Conservation (phyloP, 2,113 vertebrate species). For the Salvelinus sp. region DNA sequence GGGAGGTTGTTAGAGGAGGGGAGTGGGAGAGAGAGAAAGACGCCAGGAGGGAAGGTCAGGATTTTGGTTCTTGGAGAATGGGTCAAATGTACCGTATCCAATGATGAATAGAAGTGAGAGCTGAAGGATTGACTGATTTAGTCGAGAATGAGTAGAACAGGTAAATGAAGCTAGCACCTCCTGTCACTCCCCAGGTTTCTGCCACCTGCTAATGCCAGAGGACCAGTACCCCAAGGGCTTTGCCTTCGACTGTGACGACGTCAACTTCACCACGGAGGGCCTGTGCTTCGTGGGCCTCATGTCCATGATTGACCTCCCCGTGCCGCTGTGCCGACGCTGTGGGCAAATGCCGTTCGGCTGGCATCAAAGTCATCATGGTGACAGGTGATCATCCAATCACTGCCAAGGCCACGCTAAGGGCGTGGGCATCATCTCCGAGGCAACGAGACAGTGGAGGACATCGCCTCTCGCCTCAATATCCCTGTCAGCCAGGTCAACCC, state of each 20-base stretch:
- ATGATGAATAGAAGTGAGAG: too few relatives aligned
- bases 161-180: neutral
- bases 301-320: slow-evolving; percentile 90
- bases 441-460: slow-evolving; percentile 92
- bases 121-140: neutral
- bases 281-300: slow-evolving; percentile 93
- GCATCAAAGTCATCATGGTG: slow-evolving; percentile 97
- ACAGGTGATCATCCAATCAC: slow-evolving; percentile 94
- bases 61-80: too few relatives aligned
- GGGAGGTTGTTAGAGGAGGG: neutral
- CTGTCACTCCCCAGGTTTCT: slow-evolving; percentile 79
- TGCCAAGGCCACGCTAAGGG: slow-evolving; percentile 92
- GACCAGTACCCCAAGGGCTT: slow-evolving; percentile 84
- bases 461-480: slow-evolving; percentile 86
- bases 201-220: slow-evolving; percentile 78
- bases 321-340: slow-evolving; percentile 86
- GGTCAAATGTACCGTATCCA: too few relatives aligned
- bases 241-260: slow-evolving; percentile 83
- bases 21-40: neutral
- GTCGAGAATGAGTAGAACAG: too few relatives aligned
- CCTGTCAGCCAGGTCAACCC: slow-evolving; percentile 88
- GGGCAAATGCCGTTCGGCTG: slow-evolving; percentile 88
- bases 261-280: slow-evolving; percentile 86
- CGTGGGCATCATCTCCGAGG: slow-evolving; percentile 93
- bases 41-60: neutral